These are phyloP conservation scores for Morinoia aosen DNA, from an alignment of 2,888 invertebrate species.

Conservation along the genomic window DNA sequence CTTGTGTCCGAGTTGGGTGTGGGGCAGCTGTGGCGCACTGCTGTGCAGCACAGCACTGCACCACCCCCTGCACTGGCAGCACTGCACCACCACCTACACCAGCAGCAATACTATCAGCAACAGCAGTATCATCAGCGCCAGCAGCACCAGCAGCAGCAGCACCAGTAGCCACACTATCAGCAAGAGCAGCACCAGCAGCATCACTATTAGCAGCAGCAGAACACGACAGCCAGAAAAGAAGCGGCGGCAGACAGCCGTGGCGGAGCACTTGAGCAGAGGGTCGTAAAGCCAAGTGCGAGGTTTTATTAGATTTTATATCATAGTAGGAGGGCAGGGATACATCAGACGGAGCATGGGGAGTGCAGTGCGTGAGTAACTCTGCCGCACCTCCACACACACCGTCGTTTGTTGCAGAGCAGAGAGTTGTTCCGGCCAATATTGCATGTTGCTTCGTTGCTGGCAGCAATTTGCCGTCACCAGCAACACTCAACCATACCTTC, in stretches of 20 bases:
- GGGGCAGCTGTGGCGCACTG: too few relatives aligned
- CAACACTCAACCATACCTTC: neutral
- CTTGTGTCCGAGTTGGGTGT: too few relatives aligned
- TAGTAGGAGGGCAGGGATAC: conserved; percentile 30
- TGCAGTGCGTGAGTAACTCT: neutral
- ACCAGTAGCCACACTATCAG: neutral
- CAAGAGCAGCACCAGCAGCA: neutral
- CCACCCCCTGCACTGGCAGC: too few relatives aligned
- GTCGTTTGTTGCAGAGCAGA: neutral
- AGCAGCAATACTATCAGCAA: too few relatives aligned
- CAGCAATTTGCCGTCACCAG: neutral
- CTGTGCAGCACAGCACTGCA: too few relatives aligned
- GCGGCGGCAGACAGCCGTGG: neutral
- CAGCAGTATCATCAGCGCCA: too few relatives aligned
- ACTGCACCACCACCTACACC: too few relatives aligned
- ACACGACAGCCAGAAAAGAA: neutral
- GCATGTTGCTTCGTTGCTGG: neutral
- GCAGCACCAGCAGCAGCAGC: neutral
- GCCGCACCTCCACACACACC: neutral
- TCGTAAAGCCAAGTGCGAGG: conserved; percentile 50
- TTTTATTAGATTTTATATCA: conserved; percentile 52
- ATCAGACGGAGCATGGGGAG: neutral
- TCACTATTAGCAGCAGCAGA: neutral
- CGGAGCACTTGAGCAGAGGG: conserved; percentile 23
- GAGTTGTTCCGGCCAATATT: neutral